Evolutionary conservation across 2,797 vertebrate genomes (phyloP), one percentile per base, ranked within the genome.

Genomic region (Halcyon leucocephala): DNA sequence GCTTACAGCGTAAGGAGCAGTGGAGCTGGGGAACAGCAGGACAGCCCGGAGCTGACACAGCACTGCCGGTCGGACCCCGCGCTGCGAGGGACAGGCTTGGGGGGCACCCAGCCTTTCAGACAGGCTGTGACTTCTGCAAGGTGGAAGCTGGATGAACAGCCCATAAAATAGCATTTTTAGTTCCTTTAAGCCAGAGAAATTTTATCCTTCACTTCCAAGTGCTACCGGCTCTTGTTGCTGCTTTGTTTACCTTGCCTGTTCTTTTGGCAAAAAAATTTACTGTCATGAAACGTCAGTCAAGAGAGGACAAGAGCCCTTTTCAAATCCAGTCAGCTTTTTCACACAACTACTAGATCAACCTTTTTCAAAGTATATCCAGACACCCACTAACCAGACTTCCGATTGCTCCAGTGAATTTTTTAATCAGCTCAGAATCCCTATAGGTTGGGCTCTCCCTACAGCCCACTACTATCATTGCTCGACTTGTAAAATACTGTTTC

Each of bases 31-130:
- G 69, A 39, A 37, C 42, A 83, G 19, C 31, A 9, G 16, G 52
- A 81, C 37, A 42, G 9, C 25, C 35, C 1, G 1, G 74, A 64
- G 81, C 41, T 46, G 44, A 72, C 6, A 10, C 44, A n/a, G 33
- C 29, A 14, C 14, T 1, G 21, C 20, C 21, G 20, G 55, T 21
- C 20, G 5, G n/a, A 15, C 8, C 33, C 6, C 0, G 6, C 2
- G 42, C 41, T 33, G 21, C 3, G 2, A n/a, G 18, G 81, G 64
- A 44, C 28, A 35, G 35, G 29, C 31, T 39, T 0, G 0, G 19
- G 16, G 66, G 78, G 28, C 54, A 62, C 19, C 48, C 82, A 29
- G 41, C 49, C 46, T 39, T 60, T 28, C 21, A 16, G n/a, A 35
- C 17, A 33, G 22, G 17, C 41, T 41, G 52, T 19, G 57, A 41